Base-by-base conservation (phyloP, 2,888 invertebrate species). In the Cryptops parisi region DNA sequence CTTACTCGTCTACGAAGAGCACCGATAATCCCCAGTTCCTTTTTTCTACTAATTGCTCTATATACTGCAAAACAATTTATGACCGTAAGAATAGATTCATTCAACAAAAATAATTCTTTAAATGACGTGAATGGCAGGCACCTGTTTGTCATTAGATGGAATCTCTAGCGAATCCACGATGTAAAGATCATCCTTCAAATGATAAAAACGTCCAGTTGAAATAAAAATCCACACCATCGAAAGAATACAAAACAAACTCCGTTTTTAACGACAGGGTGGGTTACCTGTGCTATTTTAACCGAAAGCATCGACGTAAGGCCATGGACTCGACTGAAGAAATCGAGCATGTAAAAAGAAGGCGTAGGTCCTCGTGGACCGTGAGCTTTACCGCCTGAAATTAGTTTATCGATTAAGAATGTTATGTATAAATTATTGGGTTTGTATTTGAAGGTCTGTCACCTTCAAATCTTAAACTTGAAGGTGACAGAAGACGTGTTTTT, bases 1-100 rank as follows among this genome's bases (percentile, higher is more conserved):
- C 82, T 76, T 79, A 88, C 82, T 82, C 83, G 70, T 97, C 91
- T 51, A 97, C 77, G 71, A 98, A 82, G 1, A 99, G 73, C 12
- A 93, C 90, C 9, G 96, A 91, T 39, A 90, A 85, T 12, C 98
- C 98, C 98, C 98, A 98, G 66, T 84, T 82, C 60, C 97, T 77
- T 43, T 78, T 75, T 61, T 84, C 82, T 26, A 87, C 79, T 49
- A 98, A 71, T 60, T 90, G 82, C 60, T 79, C 73, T 6, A 98
- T 70, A 65, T 78, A 94, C 62, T 78, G 17, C 54, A 56, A 44
- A 47, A 27, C 27, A 21, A 41, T 17, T 57, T 57, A 59, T n/a
- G n/a, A n/a, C n/a, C n/a, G n/a, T n/a, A n/a, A n/a, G n/a, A n/a
- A n/a, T n/a, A n/a, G n/a, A n/a, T n/a, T n/a, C n/a, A n/a, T n/a